Conservation (phyloP, 1,140 invertebrate genomes). For the Monomorium pharaonis region DNA sequence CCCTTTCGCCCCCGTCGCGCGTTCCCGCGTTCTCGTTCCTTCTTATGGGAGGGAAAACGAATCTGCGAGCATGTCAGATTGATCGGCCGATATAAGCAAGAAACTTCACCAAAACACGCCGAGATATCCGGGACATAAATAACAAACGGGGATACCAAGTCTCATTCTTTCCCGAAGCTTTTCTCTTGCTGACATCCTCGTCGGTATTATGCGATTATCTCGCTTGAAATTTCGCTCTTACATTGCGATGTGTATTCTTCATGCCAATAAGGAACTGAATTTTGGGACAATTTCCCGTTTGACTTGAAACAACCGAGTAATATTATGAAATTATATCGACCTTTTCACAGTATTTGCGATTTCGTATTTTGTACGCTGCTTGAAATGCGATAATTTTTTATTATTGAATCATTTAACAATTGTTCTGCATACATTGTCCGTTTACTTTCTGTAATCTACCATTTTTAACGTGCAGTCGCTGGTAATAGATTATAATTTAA, state of each 20-base stretch:
- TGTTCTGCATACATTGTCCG: neutral
- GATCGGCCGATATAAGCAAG: slow-evolving; percentile 57
- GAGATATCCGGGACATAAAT: slow-evolving; percentile 18
- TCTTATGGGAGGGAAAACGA: slow-evolving; percentile 19
- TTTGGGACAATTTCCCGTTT: neutral
- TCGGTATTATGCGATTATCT: neutral
- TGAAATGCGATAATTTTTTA: neutral
- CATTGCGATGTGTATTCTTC: neutral
- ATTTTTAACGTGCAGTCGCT: slow-evolving; percentile 3
- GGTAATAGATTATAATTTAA: slow-evolving; percentile 54
- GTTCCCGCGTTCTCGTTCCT: slow-evolving; percentile 17
- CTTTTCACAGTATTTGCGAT: neutral
- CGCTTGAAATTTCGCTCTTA: neutral
- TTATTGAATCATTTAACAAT: slow-evolving; percentile 3
- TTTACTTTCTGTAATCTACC: slow-evolving; percentile 12
- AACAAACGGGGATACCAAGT: slow-evolving; percentile 16
- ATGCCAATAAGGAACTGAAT: neutral
- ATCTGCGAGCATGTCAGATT: slow-evolving; percentile 54
- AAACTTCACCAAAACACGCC: slow-evolving; percentile 14
- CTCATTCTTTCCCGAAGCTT: neutral
- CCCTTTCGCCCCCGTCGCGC: no score
- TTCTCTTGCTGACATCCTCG: neutral
- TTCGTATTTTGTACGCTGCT: neutral
- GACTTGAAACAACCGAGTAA: neutral
- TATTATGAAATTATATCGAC: neutral